Conservation (phyloP, 2,888 invertebrate genomes). For the Colletes collaris region DNA sequence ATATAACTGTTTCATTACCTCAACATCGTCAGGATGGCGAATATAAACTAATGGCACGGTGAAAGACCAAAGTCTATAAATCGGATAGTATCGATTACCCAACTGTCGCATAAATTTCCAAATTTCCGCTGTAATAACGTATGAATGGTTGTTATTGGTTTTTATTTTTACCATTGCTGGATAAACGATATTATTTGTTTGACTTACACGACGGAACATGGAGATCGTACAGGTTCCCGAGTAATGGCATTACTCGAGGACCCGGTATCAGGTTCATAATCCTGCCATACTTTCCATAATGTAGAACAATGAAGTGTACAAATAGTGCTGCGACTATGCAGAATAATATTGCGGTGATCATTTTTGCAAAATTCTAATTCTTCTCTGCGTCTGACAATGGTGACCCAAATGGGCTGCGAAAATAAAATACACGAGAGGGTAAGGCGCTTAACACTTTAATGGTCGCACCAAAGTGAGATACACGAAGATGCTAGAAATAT, state of each 20-base stretch:
- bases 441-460: too few species aligned
- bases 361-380: slow-evolving; percentile 3
- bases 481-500: too few species aligned
- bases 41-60: slow-evolving; percentile 60
- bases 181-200: neutral
- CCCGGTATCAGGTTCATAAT: slow-evolving; percentile 79
- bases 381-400: neutral
- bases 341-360: slow-evolving; percentile 31
- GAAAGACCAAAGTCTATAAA: slow-evolving; percentile 69
- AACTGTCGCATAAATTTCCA: slow-evolving; percentile 62
- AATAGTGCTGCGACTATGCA: slow-evolving; percentile 28
- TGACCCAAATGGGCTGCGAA: too few species aligned
- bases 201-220: slow-evolving; percentile 55
- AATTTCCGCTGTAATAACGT: slow-evolving; percentile 60
- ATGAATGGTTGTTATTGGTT: neutral
- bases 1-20: slow-evolving; percentile 66
- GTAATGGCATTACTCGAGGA: slow-evolving; percentile 62
- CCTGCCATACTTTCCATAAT: slow-evolving; percentile 70
- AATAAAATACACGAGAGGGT: too few species aligned
- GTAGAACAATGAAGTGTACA: slow-evolving; percentile 56
- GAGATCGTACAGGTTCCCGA: slow-evolving; percentile 64
- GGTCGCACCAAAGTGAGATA: too few species aligned
- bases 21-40: slow-evolving; percentile 76
- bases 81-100: slow-evolving; percentile 71
- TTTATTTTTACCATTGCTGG: neutral